phyloP scores from a whole-genome alignment of 2,888 invertebrate species.

The Lordiphosa fenestrarum region DNA sequence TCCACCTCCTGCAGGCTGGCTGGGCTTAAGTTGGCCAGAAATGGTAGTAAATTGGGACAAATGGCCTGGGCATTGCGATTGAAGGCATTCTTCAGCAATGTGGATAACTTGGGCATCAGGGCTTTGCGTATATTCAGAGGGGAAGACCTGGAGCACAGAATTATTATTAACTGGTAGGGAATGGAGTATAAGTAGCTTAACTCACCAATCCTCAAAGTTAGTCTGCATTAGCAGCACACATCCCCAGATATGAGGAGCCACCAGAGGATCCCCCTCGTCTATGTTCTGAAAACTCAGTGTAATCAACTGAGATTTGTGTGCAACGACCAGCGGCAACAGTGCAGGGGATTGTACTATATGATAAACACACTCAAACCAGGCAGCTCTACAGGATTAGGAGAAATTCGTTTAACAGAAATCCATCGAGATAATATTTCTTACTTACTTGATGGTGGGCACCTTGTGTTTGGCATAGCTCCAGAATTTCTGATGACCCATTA shows the following conservation, averaged over 20 bases:
- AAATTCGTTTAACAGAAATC: not conserved
- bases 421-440: not conserved
- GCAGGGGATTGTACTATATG: slow-evolving; percentile 83
- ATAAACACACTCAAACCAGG: slow-evolving; percentile 86
- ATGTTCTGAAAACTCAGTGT: slow-evolving; percentile 84
- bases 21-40: slow-evolving; percentile 84
- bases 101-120: slow-evolving; percentile 86
- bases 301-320: slow-evolving; percentile 82
- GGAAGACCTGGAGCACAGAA: slow-evolving; percentile 58
- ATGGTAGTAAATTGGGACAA: slow-evolving; percentile 87
- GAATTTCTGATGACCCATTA: slow-evolving; percentile 84
- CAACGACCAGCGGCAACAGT: slow-evolving; percentile 81
- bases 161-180: too few species aligned
- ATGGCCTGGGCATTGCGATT: slow-evolving; percentile 88
- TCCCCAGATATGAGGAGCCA: slow-evolving; percentile 88
- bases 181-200: not conserved
- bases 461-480: slow-evolving; percentile 87
- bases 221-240: slow-evolving; percentile 84
- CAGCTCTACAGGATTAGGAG: slow-evolving; percentile 77
- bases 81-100: slow-evolving; percentile 86
- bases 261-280: slow-evolving; percentile 86
- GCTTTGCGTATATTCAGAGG: slow-evolving; percentile 88
- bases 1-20: slow-evolving; percentile 55
- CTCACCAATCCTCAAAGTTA: slow-evolving; percentile 81
- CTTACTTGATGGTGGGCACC: slow-evolving; percentile 80